Conservation (phyloP, 1,140 invertebrate species). For the Zaprionus inermis region DNA sequence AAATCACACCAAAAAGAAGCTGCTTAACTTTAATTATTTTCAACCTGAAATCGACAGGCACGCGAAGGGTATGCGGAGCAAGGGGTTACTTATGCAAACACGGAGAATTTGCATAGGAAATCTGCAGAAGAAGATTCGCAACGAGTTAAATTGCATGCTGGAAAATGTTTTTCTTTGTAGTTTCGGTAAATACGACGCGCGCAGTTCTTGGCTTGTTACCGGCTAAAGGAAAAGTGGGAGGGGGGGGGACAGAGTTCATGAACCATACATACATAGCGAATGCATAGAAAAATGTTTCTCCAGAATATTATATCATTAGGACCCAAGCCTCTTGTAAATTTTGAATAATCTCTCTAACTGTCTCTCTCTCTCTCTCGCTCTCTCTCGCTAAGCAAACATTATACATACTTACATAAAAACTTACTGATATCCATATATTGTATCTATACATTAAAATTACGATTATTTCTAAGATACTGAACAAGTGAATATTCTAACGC, state of each 20-base stretch:
- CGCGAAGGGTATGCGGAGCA: neutral
- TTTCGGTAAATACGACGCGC: conserved; percentile 24
- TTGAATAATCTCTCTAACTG: conserved; percentile 35
- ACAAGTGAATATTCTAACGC: conserved; percentile 41
- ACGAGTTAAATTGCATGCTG: conserved; percentile 41
- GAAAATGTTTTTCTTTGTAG: conserved; percentile 32
- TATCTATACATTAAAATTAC: conserved; percentile 50
- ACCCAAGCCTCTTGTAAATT: conserved; percentile 55
- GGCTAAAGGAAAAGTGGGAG: neutral
- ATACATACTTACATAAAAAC: conserved; percentile 36
- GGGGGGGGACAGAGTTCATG: conserved; percentile 30
- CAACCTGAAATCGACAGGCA: conserved; percentile 34
- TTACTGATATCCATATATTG: conserved; percentile 38
- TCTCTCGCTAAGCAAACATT: conserved; percentile 46
- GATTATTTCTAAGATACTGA: conserved; percentile 40
- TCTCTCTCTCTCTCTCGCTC: neutral
- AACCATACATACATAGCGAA: conserved; percentile 39
- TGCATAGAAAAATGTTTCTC: conserved; percentile 31
- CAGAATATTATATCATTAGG: conserved; percentile 42
- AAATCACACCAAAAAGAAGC: conserved; percentile 14
- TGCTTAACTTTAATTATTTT: conserved; percentile 47
- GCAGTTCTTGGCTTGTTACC: conserved; percentile 14
- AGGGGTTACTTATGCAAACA: neutral
- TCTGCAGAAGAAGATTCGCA: conserved; percentile 21
- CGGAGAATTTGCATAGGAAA: conserved; percentile 32